Percentiles rank a stretch among this genome's conserved stretches.
phyloP scores from a whole-genome alignment of 2,888 invertebrate genomes.

The Eilema griseolum region DNA sequence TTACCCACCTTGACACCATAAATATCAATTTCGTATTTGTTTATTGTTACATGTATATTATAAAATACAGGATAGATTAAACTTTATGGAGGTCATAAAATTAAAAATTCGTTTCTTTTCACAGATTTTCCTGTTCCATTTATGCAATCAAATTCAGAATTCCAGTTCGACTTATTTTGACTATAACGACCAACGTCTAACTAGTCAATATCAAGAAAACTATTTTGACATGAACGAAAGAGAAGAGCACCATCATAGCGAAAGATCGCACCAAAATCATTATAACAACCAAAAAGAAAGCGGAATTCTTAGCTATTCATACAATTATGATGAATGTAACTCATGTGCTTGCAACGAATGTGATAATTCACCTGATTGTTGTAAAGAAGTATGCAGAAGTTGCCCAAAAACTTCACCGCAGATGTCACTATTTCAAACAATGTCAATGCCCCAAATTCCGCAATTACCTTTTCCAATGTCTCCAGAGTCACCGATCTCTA shows the following conservation, averaged over 20 bases:
- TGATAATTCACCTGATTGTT: slow-evolving; percentile 53
- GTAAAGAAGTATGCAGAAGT: slow-evolving; percentile 48
- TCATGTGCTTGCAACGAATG: slow-evolving; percentile 57
- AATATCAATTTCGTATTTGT: too few relatives aligned
- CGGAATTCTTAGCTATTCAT: neutral
- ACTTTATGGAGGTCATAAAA: too few relatives aligned
- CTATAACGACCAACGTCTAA: slow-evolving; percentile 19
- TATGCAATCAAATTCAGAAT: slow-evolving; percentile 27
- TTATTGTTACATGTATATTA: too few relatives aligned
- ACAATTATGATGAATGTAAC: slow-evolving; percentile 45
- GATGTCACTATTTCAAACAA: slow-evolving; percentile 8
- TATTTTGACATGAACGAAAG: slow-evolving; percentile 25
- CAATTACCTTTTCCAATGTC: slow-evolving; percentile 10
- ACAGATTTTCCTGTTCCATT: slow-evolving; percentile 40
- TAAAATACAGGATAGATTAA: too few relatives aligned
- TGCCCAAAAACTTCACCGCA: too few relatives aligned
- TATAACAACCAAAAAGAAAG: slow-evolving; percentile 4
- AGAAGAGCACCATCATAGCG: too few relatives aligned
- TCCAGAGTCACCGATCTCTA: slow-evolving; percentile 5
- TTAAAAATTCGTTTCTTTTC: neutral
- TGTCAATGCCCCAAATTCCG: slow-evolving; percentile 13
- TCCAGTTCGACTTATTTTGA: slow-evolving; percentile 26
- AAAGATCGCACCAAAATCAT: slow-evolving; percentile 10
- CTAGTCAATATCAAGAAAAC: slow-evolving; percentile 27
- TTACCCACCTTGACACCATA: too few relatives aligned